A percentile compares a stretch with the other conserved stretches of the same genome.
Evolutionary conservation across 2,888 invertebrate species (phyloP).

Genomic region (Apodemia zela): DNA sequence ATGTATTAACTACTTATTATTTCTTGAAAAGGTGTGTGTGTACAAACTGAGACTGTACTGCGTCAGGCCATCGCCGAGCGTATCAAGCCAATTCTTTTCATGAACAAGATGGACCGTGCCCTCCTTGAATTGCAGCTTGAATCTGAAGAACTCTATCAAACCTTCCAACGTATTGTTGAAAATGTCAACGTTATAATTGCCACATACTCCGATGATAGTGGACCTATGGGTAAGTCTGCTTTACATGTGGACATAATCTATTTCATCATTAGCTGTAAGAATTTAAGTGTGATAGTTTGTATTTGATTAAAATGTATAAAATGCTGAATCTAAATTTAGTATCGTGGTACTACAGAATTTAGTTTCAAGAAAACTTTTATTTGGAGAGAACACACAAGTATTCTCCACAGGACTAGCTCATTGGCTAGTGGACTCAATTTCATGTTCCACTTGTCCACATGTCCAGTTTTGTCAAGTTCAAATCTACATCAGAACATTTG

Average conservation of each 20-base stretch:
- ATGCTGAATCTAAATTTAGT: no score
- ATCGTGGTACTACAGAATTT: no score
- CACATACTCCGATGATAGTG: conserved; percentile 97
- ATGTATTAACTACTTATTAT: not conserved
- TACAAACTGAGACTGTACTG: conserved; percentile 99
- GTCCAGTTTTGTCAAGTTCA: no score
- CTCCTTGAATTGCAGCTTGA: conserved; percentile 97
- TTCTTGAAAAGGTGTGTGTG: conserved; percentile 92
- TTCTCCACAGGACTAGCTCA: no score
- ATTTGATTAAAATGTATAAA: no score
- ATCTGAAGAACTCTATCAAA: conserved; percentile 98
- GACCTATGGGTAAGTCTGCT: conserved; percentile 91
- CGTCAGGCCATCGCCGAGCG: conserved; percentile 99
- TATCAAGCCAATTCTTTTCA: conserved; percentile 99
- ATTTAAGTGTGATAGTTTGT: no score
- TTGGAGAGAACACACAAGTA: no score
- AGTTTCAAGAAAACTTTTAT: no score
- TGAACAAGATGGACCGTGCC: conserved; percentile 99
- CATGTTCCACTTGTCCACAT: no score
- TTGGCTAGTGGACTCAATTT: no score
- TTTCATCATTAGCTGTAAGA: no score
- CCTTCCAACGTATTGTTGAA: conserved; percentile 99
- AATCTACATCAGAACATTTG: no score
- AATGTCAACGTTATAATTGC: conserved; percentile 99
- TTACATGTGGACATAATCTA: not conserved